phyloP scores from a whole-genome alignment of 2,797 vertebrate species.

The Artibeus lituratus region DNA sequence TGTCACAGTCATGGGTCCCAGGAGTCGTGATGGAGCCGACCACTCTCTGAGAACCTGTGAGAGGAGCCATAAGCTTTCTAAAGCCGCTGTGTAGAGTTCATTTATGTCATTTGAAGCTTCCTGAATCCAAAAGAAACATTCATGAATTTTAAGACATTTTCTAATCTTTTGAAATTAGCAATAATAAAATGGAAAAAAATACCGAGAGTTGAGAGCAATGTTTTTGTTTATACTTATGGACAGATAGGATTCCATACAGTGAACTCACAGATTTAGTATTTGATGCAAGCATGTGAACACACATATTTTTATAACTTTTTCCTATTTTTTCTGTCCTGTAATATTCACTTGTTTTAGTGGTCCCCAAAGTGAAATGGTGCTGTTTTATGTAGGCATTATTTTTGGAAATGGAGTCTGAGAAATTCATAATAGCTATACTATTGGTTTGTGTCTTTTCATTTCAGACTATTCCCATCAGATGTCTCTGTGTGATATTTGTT shows the following conservation, averaged over 20 bases:
- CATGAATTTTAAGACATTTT: neutral
- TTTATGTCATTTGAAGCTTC: neutral
- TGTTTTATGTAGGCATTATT: slow-evolving; percentile 3
- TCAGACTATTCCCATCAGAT: neutral
- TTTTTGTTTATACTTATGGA: neutral
- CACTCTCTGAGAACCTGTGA: neutral
- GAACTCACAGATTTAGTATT: neutral
- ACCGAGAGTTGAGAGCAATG: neutral
- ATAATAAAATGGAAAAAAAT: neutral
- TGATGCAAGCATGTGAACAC: neutral
- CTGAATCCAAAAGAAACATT: neutral
- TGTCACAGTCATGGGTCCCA: neutral
- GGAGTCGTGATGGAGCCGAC: neutral
- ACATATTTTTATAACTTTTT: neutral
- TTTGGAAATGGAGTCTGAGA: slow-evolving; percentile 27
- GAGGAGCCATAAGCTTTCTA: neutral
- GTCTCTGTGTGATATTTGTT: neutral
- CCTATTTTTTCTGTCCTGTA: neutral
- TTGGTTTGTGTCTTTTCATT: neutral
- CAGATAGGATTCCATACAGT: neutral
- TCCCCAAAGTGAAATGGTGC: neutral
- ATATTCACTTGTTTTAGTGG: slow-evolving; percentile 9
- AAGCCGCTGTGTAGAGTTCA: neutral
- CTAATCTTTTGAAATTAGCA: slow-evolving; percentile 1
- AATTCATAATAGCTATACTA: neutral